A percentile compares a stretch with the other conserved stretches of the same genome.
phyloP scores from a whole-genome alignment of 2,113 vertebrate species.

The Salvelinus namaycush region DNA sequence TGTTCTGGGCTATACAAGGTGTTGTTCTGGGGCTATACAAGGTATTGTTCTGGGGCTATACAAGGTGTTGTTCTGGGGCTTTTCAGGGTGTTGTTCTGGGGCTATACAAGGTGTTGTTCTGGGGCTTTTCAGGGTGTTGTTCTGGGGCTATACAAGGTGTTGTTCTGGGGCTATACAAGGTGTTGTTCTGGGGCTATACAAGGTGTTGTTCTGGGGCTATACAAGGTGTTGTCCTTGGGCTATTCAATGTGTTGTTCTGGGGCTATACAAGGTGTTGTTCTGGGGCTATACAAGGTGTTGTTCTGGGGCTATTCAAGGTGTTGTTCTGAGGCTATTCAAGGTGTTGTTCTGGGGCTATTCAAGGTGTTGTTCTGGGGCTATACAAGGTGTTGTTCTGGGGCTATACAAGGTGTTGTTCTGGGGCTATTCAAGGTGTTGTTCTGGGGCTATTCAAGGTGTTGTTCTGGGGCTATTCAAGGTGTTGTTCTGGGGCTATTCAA shows the following conservation, averaged over 20 bases:
- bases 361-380: conserved; percentile 32
- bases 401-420: too few relatives aligned
- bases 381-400: not conserved
- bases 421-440: conserved; percentile 35
- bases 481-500: conserved; percentile 30
- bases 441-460: conserved; percentile 19
- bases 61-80: conserved; percentile 32
- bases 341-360: conserved; percentile 40
- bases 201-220: conserved; percentile 36
- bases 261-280: conserved; percentile 37
- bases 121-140: conserved; percentile 21
- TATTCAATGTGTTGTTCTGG: conserved; percentile 32
- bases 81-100: conserved; percentile 31
- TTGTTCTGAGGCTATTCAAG: conserved; percentile 19
- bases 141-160: conserved; percentile 25
- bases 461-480: conserved; percentile 23
- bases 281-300: conserved; percentile 19
- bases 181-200: conserved; percentile 33
- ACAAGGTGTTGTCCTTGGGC: conserved; percentile 32
- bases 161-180: conserved; percentile 18
- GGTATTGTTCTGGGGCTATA: conserved; percentile 27
- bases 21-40: conserved; percentile 31
- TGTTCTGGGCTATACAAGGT: conserved; percentile 21
- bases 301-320: conserved; percentile 14
- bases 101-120: conserved; percentile 39